Evolutionary conservation across 2,888 invertebrate genomes (phyloP), one percentile per base, ranked within the genome.

Genomic region (Latrodectus hesperus): DNA sequence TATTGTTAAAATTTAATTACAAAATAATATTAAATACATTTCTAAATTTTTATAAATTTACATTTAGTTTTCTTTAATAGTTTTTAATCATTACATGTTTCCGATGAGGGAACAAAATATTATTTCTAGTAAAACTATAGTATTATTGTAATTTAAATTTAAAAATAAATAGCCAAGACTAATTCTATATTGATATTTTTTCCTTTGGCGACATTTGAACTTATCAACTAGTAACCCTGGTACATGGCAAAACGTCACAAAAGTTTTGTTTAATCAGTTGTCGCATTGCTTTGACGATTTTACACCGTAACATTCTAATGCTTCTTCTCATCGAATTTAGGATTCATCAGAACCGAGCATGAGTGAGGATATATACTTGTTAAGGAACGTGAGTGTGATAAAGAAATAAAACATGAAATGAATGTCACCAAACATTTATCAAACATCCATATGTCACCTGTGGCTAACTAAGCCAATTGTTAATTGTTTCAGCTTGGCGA

Each of bases 261-360:
- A 38, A 9, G 14, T 53, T 22, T 68, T 82, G 55, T 82, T 82
- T 73, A 67, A 52, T 74, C 74, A 82, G 81, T 74, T 55, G 81
- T 17, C 55, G 49, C n/a, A 53, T 10, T 17, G 60, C 68, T 73
- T 38, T 67, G 74, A 67, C 81, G 74, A 82, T 82, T 82, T 53
- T 52, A 53, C 38, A 67, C 74, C 38, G 38, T 38, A 38, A 38
- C 38, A 38, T 38, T 38, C 38, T 38, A 38, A 38, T 38, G 38
- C 38, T 38, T 38, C 38, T 38, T 38, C 38, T 38, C 38, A 38
- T 38, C 38, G 6, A 38, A 38, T 38, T 38, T 38, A 38, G 38
- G 38, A 38, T 3, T 38, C 1, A 38, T 6, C 38, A 38, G 1
- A 38, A 38, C 38, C 38, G 6, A 38, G 4, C 38, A 38, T 38